phyloP scores from a whole-genome alignment of 2,113 vertebrate species.

The Caretta caretta region DNA sequence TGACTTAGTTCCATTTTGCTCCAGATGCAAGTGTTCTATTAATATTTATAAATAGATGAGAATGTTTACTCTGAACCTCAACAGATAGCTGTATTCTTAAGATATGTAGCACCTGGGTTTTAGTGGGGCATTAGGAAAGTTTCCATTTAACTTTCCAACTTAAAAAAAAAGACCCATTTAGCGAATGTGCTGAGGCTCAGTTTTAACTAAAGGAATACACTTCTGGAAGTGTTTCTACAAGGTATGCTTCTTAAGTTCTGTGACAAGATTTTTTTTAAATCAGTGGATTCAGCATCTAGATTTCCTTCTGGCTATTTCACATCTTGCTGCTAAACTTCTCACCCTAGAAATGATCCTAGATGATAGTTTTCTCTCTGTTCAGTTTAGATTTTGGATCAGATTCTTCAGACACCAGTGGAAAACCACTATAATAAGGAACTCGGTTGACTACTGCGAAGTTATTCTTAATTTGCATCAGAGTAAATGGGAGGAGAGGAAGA shows the following conservation, averaged over 20 bases:
- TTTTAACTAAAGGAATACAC: neutral
- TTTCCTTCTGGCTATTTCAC: neutral
- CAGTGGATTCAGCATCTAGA: neutral
- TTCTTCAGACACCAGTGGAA: neutral
- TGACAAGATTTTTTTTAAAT: neutral
- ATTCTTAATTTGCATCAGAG: neutral
- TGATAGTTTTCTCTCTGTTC: neutral
- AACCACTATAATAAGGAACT: neutral
- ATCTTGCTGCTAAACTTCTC: neutral
- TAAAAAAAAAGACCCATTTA: neutral
- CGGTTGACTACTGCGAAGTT: neutral
- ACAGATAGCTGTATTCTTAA: slow-evolving; percentile 64
- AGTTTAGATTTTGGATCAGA: neutral
- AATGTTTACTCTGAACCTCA: slow-evolving; percentile 76
- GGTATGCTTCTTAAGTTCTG: neutral
- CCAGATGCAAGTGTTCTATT: slow-evolving; percentile 71
- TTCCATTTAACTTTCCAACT: slow-evolving; percentile 14
- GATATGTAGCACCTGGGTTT: slow-evolving; percentile 74
- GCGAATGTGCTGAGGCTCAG: neutral
- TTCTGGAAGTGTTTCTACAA: neutral
- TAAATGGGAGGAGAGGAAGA: neutral
- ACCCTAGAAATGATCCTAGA: neutral
- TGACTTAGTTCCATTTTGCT: slow-evolving; percentile 56
- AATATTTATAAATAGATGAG: slow-evolving; percentile 81
- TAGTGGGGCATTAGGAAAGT: slow-evolving; percentile 20